Conservation (phyloP, 1,140 invertebrate genomes). For the Gryllus bimaculatus region DNA sequence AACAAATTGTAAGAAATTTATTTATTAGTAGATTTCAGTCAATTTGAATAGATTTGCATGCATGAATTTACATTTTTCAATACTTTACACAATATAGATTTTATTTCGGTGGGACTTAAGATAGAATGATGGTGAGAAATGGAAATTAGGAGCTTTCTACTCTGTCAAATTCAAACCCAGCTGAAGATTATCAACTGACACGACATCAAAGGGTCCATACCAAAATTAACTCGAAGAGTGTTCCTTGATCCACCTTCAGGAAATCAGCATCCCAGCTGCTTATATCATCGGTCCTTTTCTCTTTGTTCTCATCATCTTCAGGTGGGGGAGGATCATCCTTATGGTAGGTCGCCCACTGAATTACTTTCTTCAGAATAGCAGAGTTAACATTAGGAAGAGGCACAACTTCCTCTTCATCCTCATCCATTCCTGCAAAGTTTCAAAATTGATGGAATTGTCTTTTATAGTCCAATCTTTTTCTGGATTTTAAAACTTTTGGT, state of each 20-base stretch:
- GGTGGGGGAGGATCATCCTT: constrained; percentile 91
- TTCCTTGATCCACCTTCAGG: constrained; percentile 92
- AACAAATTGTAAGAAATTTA: background rate
- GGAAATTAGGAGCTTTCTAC: too few species aligned
- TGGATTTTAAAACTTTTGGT: too few species aligned
- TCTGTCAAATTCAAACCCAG: too few species aligned
- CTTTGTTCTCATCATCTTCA: constrained; percentile 97
- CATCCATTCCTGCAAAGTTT: constrained; percentile 65
- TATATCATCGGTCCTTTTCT: constrained; percentile 97
- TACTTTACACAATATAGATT: too few species aligned
- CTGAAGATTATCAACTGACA: too few species aligned
- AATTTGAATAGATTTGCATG: background rate
- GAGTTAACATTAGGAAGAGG: constrained; percentile 98
- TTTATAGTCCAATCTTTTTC: too few species aligned
- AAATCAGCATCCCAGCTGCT: constrained; percentile 99
- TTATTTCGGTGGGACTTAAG: too few species aligned
- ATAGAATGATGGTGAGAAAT: too few species aligned
- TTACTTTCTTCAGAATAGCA: constrained; percentile 92
- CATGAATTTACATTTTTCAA: too few species aligned
- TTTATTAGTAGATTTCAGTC: too few species aligned
- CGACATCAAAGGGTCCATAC: background rate
- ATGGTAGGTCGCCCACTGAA: constrained; percentile 90
- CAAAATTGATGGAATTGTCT: too few species aligned
- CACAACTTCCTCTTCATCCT: constrained; percentile 89
- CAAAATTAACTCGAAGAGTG: constrained; percentile 88